Evolutionary conservation across 2,113 vertebrate species (phyloP).

Genomic region (Circaetus cinerascens): DNA sequence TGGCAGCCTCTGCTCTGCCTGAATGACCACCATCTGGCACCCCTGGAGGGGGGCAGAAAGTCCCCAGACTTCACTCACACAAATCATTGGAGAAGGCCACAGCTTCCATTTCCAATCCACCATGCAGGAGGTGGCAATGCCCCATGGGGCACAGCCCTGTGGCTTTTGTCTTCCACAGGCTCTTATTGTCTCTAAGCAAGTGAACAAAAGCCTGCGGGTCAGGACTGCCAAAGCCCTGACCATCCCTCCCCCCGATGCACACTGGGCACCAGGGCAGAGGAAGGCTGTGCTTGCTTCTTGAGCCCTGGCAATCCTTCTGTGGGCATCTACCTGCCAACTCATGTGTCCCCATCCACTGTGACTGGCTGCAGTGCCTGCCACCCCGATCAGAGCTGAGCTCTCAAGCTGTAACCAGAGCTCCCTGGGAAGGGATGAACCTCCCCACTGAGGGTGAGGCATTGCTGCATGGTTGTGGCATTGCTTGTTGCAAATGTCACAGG

Average conservation of each 20-base stretch:
- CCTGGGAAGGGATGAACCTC: not conserved
- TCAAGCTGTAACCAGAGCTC: not conserved
- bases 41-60: no score
- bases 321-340: not conserved
- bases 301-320: not conserved
- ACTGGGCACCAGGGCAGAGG: not conserved
- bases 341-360: not conserved
- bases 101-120: not conserved
- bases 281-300: not conserved
- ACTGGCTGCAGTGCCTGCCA: not conserved
- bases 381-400: not conserved
- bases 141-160: rapidly evolving
- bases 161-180: not conserved
- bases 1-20: not conserved
- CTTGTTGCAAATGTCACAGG: rapidly evolving
- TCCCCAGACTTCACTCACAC: not conserved
- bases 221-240: not conserved
- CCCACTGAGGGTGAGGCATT: rapidly evolving
- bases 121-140: no score
- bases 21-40: not conserved
- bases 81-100: not conserved
- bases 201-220: not conserved
- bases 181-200: not conserved
- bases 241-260: not conserved
- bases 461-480: not conserved